Base-by-base conservation (phyloP, 2,797 vertebrate genomes). In the Poecile montanus region DNA sequence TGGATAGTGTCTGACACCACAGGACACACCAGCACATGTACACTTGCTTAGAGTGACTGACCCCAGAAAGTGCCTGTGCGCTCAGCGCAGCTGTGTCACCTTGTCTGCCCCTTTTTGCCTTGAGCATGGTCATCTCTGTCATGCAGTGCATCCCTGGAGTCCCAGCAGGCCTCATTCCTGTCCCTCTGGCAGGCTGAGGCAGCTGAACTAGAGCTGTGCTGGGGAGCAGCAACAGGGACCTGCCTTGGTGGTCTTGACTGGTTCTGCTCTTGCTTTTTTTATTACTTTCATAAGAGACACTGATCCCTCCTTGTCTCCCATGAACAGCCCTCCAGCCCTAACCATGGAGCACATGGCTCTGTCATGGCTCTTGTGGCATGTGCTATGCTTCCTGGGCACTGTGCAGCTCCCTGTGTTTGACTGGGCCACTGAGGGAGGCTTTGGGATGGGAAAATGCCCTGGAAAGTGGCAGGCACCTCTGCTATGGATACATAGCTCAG, bases 61-160 rank as follows among this genome's bases (percentile, higher is more conserved):
- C 13, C 21, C 27, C 56, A 58, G 47, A 29, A 65, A 42, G 4
- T 6, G 29, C 17, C 47, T 3, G 1, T 1, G 0, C 5, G 18
- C 54, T 50, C 44, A 68, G 22, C 40, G 22, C 13, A 83, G 17
- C 20, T 1, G 1, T 50, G 68, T 57, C 50, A 51, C n/a, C 10
- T 9, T 9, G 1, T 71, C 13, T 9, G 16, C 42, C 17, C 40
- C 27, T 44, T 42, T 87, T 65, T 81, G 21, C 42, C 34, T 63
- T 53, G 10, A 63, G n/a, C 20, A 10, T 11, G 45, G 44, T 45
- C 42, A 50, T 8, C 38, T 71, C 11, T 53, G 3, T 61, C 42
- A 21, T 6, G 13, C 3, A 48, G n/a, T 2, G 0, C 7, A 29
- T 36, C 11, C 19, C n/a, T 48, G 20, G 32, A 40, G 16, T 10